These are phyloP conservation scores for Danionella cerebrum DNA, from an alignment of 2,113 vertebrate species.

Conservation along the genomic window DNA sequence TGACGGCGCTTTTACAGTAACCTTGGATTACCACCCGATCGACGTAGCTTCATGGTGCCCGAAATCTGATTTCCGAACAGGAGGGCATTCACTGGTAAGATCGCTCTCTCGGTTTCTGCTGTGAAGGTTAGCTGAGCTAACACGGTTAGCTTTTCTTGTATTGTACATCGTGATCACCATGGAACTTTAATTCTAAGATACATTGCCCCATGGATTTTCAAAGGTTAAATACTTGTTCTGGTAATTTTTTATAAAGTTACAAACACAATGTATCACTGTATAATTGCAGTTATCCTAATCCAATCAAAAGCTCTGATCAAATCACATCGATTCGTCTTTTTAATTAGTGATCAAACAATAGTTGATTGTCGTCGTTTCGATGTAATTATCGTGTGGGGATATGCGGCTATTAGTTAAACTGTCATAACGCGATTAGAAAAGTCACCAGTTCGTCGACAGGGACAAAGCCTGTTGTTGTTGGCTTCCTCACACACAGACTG, in stretches of 20 bases:
- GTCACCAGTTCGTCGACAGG: slow-evolving; percentile 1
- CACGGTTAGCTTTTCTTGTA: slow-evolving; percentile 2
- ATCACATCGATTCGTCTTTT: background rate
- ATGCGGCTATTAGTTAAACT: background rate
- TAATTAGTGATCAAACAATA: background rate
- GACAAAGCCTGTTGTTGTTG: slow-evolving; percentile 23
- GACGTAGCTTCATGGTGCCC: slow-evolving; percentile 5
- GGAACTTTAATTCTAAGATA: too few relatives aligned
- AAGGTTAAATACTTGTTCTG: too few relatives aligned
- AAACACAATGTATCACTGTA: too few relatives aligned
- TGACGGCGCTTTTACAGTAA: background rate
- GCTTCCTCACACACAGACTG: background rate
- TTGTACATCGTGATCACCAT: too few relatives aligned
- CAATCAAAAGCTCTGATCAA: background rate
- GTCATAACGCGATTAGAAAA: slow-evolving; percentile 7
- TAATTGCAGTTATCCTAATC: too few relatives aligned
- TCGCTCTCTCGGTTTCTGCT: background rate
- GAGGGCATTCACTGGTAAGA: slow-evolving; percentile 27
- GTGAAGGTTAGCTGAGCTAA: slow-evolving; percentile 16
- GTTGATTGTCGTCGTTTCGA: background rate
- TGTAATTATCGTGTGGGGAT: background rate
- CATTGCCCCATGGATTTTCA: too few relatives aligned
- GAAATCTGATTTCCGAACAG: background rate
- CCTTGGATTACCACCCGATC: background rate
- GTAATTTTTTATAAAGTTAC: too few relatives aligned